Base-by-base conservation (phyloP, 2,113 vertebrate species). In the Anoplopoma fimbria region DNA sequence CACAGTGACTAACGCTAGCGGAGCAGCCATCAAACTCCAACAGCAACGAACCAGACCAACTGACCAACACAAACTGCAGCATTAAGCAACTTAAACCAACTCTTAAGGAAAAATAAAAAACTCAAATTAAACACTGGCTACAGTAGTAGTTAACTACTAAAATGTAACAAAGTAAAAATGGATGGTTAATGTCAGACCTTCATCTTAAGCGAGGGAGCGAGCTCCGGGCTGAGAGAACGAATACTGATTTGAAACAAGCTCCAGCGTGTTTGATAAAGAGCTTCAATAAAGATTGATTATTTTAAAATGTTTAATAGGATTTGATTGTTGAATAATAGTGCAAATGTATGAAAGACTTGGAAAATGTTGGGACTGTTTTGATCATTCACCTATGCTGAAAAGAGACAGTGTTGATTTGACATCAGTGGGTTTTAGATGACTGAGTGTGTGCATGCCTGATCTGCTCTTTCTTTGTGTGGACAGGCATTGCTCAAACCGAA, bases 381-480 rank as follows among this genome's bases (percentile, higher is more conserved):
- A 40, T 40, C 40, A 69, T 62, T 33, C 55, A 40, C 25, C 33
- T 36, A 7, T 17, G 6, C 9, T 62, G 63, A 14, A 57, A n/a
- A 33, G 71, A 75, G 34, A 73, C 49, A 21, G 13, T 47, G 45
- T 36, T 58, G 62, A 53, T 67, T 81, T n/a, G 78, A 51, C 49
- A 51, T 51, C 36, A 17, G 15, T n/a, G 42, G 19, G n/a, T 61
- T n/a, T 51, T 40, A 8, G 42, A 53, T 57, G 14, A 75, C 19
- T 60, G 3, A 36, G 61, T 45, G 69, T 25, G 21, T 73, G n/a
- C 31, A 33, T 62, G 55, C 12, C 4, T 62, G 47, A 33, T 57
- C 60, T 36, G 72, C 12, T 17, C 49, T 38, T 69, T 61, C 63
- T 55, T 13, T 69, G 60, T 10, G 38, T 38, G 55, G 40, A 61